Evolutionary conservation across 2,113 vertebrate species (phyloP), one percentile per base, ranked within the genome.

Genomic region (Gila orcuttii): DNA sequence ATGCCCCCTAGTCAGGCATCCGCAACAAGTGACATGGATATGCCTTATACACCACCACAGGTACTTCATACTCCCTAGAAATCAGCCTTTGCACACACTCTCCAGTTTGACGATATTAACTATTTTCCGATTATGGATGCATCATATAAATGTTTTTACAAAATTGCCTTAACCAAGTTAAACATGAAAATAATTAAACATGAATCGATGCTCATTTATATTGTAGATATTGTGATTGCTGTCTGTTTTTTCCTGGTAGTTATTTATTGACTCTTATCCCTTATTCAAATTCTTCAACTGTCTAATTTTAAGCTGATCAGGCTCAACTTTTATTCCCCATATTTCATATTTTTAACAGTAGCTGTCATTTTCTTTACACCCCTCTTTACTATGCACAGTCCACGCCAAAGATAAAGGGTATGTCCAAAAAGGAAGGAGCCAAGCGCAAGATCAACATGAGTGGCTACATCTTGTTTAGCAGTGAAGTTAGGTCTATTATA

Each of bases 381-480:
- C n/a, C 55, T 79, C 31, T 62, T 79, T 59, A 11, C 6, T 13
- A 11, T 83, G 21, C 31, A n/a, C 94, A 99, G 98, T 96, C 97
- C 33, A 98, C 97, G 87, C 97, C 97, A 62, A 99, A 98, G 93
- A 92, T 96, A 78, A 99, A 99, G 91, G 97, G 97, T 87, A 94
- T 96, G 87, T 94, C 96, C 85, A 99, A 98, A 93, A 99, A 99
- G 87, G 98, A 99, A 91, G 96, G 98, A 75, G 96, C 97, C 79
- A 99, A 99, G 93, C 95, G 98, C 91, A 99, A 99, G 95, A 99
- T 99, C 94, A 99, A 99, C 95, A 99, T 99, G 97, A 99, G 98
- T 84, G 98, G 98, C 90, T 99, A 99, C 89, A 99, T 99, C 92
- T 93, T 99, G 86, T 99, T 99, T 93, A 99, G 98, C 95, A 99